Percentiles rank a stretch among this genome's conserved stretches.
Conservation (phyloP, 2,888 invertebrate genomes). For the Penaeus monodon region DNA sequence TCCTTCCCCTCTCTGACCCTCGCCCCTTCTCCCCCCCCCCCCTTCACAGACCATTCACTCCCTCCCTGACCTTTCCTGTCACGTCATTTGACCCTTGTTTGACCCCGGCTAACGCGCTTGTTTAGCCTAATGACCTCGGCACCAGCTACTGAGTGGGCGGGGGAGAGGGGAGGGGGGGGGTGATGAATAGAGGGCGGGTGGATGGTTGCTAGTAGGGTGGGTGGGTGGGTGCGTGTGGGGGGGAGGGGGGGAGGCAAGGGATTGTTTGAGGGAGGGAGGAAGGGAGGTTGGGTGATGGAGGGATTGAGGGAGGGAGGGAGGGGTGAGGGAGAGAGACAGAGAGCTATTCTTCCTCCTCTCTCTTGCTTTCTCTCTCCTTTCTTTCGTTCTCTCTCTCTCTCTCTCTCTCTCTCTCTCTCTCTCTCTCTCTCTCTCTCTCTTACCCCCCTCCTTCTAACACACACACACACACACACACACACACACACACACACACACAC, state of each 20-base stretch:
- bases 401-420: too few relatives aligned
- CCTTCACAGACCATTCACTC: not conserved
- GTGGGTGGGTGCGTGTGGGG: not conserved
- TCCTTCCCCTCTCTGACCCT: not conserved
- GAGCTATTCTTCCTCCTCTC: not conserved
- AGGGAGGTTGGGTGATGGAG: not conserved
- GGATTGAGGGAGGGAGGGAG: not conserved
- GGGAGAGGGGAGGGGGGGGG: too few relatives aligned
- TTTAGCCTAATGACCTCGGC: too few relatives aligned
- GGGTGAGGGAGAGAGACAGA: not conserved
- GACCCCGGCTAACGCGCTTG: too few relatives aligned
- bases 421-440: too few relatives aligned
- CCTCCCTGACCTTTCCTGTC: not conserved
- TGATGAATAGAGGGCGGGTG: not conserved
- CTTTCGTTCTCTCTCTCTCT: too few relatives aligned
- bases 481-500: too few relatives aligned
- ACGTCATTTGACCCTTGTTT: not conserved
- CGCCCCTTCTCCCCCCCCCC: not conserved
- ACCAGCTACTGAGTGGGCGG: too few relatives aligned
- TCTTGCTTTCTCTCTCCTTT: not conserved
- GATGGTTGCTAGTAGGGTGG: not conserved
- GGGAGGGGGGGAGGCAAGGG: not conserved
- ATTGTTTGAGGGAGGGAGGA: not conserved
- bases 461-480: too few relatives aligned
- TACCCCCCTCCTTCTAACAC: too few relatives aligned